These are phyloP conservation scores for Garra rufa DNA, from an alignment of 2,113 vertebrate genomes.

Conservation along the genomic window DNA sequence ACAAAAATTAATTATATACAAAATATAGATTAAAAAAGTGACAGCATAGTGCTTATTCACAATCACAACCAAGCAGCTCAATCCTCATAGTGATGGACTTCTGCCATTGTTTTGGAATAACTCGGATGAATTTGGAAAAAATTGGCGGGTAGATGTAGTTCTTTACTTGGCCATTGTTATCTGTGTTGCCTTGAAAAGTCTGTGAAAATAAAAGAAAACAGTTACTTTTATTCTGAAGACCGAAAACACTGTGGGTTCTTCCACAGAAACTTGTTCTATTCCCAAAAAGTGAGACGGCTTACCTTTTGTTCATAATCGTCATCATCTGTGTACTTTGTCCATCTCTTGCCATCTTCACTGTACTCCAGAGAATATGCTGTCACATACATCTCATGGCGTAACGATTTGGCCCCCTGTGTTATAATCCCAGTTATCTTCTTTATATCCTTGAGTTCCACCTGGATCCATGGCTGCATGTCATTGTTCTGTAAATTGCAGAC, in stretches of 20 bases:
- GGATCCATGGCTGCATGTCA: constrained; percentile 88
- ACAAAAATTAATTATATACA: too few relatives aligned
- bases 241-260: background rate
- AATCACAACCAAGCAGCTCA: constrained; percentile 91
- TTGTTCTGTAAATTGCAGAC: constrained; percentile 70
- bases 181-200: constrained; percentile 85
- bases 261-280: constrained; percentile 6
- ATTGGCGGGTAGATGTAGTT: constrained; percentile 92
- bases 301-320: constrained; percentile 79
- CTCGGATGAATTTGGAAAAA: constrained; percentile 86
- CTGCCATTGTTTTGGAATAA: constrained; percentile 87
- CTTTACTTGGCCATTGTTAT: constrained; percentile 78
- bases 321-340: constrained; percentile 81
- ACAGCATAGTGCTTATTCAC: constrained; percentile 69
- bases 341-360: constrained; percentile 81
- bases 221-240: background rate
- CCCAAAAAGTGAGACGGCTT: constrained; percentile 21
- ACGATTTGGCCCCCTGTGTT: constrained; percentile 86
- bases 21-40: too few relatives aligned
- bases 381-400: constrained; percentile 84
- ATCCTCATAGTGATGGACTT: constrained; percentile 86
- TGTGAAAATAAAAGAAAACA: constrained; percentile 68
- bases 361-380: constrained; percentile 80
- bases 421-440: constrained; percentile 92
- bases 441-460: constrained; percentile 83